Percentiles rank a stretch among this genome's conserved stretches.
Evolutionary conservation across 2,113 vertebrate species (phyloP).

Genomic region (Sinocyclocheilus anophthalmus): DNA sequence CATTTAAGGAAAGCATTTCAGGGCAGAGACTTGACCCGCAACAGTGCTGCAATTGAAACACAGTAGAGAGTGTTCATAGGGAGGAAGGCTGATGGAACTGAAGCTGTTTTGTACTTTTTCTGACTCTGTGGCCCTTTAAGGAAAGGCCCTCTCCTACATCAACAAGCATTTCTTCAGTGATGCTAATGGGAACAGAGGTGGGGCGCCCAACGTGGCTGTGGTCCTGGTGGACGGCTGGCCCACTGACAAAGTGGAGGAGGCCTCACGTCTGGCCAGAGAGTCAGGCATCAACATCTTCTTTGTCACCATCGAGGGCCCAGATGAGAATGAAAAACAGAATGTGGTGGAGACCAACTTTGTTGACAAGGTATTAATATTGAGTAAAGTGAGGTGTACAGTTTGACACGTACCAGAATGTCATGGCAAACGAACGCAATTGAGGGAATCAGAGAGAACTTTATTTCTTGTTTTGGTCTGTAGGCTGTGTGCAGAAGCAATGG

Average conservation of each 20-base stretch:
- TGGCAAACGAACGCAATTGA: background rate
- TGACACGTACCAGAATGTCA: background rate
- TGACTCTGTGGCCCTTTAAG: constrained; percentile 73
- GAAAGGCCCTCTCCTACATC: constrained; percentile 90
- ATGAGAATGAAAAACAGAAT: constrained; percentile 86
- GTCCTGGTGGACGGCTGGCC: constrained; percentile 97
- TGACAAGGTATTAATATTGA: constrained; percentile 83
- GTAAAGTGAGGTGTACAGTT: background rate
- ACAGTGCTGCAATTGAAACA: constrained; percentile 2
- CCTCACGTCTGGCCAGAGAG: constrained; percentile 89
- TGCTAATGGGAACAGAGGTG: constrained; percentile 87
- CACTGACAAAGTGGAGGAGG: constrained; percentile 91
- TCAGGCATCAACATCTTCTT: constrained; percentile 98
- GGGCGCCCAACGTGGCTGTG: constrained; percentile 89
- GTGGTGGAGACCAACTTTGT: constrained; percentile 89
- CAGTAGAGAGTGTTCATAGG: background rate
- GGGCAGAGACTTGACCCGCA: background rate
- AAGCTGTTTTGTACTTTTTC: constrained; percentile 1
- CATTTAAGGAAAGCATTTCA: constrained; percentile 2
- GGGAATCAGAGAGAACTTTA: background rate
- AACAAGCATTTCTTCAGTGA: constrained; percentile 93
- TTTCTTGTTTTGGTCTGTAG: background rate
- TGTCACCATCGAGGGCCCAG: constrained; percentile 91
- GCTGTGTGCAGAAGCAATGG: constrained; percentile 50
- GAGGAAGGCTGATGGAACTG: background rate